Evolutionary conservation across 2,888 invertebrate species (phyloP), one percentile per base, ranked within the genome.

Genomic region (Drosophila nr. perissopoda): DNA sequence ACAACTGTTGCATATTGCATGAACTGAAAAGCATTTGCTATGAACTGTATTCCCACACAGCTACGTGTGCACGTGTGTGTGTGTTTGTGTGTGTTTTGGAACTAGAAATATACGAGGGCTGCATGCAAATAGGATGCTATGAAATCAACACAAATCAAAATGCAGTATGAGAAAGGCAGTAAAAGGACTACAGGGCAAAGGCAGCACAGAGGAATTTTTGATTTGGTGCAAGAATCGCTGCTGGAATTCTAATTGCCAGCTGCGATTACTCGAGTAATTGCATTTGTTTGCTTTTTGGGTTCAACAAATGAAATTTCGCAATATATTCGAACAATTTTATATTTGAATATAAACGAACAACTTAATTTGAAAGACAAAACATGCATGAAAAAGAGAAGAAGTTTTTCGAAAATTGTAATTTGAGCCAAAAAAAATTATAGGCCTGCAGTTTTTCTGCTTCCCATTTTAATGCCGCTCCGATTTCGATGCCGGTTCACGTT

Each of bases 1-100:
- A 64, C 76, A 84, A 80, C 84, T 87, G 86, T 84, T 88, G 88
- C 88, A 88, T 88, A 87, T 82, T 86, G 81, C 75, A 85, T 78
- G 84, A 76, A 78, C 67, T 78, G 82, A 80, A 80, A 83, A 80
- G 45, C 74, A 76, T 78, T 82, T 70, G 59, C 67, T 65, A 61
- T 40, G 42, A 25, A 56, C 38, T 45, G 31, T 34, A 52, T 56
- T 51, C 29, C 40, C 59, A 25, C 45, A 25, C 45, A 48, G 38
- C 31, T 48, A n/a, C 21, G 53, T 36, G 38, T 25, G 52, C 11
- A 0, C 4, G 13, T 33, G 16, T n/a, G 27, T 38, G 21, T 33
- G 1, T 11, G 8, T 52, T 13, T n/a, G 29, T 31, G 13, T 27
- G 25, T 25, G 42, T 21, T 18, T 31, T 4, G 16, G 25, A 25